Percentiles rank a stretch among this genome's conserved stretches.
phyloP scores from a whole-genome alignment of 2,888 invertebrate species.

The Auanema freiburgensis region DNA sequence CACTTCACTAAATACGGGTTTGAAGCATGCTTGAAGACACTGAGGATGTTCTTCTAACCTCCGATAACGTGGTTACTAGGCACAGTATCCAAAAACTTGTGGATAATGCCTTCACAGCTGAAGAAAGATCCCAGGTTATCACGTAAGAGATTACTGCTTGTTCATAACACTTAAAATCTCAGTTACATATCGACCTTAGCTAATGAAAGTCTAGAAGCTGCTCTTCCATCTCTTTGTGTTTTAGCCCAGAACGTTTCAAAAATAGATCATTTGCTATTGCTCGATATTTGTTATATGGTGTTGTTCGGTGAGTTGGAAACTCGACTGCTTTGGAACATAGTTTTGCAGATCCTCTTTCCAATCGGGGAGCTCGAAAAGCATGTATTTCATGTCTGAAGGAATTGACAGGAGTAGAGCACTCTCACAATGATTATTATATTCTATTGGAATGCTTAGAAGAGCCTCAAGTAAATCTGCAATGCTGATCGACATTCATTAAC shows the following conservation, averaged over 20 bases:
- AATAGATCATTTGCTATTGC: no score
- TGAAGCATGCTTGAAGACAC: no score
- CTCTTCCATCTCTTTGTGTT: slow-evolving; percentile 30
- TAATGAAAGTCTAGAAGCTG: slow-evolving; percentile 14
- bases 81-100: no score
- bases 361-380: slow-evolving; percentile 33
- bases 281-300: no score
- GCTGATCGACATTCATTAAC: no score
- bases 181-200: slow-evolving; percentile 19
- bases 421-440: slow-evolving; percentile 33
- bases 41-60: no score
- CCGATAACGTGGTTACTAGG: no score
- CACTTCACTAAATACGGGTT: no score
- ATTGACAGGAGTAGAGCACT: slow-evolving; percentile 1
- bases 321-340: slow-evolving; percentile 13
- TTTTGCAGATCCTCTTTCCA: slow-evolving; percentile 24
- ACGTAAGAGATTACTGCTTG: no score
- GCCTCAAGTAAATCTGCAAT: slow-evolving; percentile 38
- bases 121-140: no score
- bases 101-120: no score
- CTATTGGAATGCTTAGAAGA: slow-evolving; percentile 46
- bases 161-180: neutral
- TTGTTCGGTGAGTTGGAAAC: slow-evolving; percentile 6
- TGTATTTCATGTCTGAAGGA: slow-evolving; percentile 41
- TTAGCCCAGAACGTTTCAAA: slow-evolving; percentile 15